Evolutionary conservation across 2,888 invertebrate species (phyloP), one percentile per base, ranked within the genome.

Genomic region (Pelosia muscerda): DNA sequence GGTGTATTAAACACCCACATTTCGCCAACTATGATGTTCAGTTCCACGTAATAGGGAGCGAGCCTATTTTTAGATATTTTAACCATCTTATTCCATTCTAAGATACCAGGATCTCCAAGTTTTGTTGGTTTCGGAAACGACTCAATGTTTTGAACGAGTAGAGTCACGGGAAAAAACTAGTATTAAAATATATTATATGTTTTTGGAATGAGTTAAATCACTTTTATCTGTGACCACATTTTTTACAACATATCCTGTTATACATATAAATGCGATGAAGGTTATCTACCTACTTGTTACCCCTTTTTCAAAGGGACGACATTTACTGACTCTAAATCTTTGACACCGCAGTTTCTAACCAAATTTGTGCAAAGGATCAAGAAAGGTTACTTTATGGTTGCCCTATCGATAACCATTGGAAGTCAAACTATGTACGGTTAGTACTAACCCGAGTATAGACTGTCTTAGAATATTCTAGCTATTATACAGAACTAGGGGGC

Each of bases 361-460:
- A 64, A 80, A 78, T 73, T 71, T 73, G 69, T 63, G 67, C 23
- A 55, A 75, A 69, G 61, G 73, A 68, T 77, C 66, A 28, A 31
- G 13, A 66, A 63, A 59, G 69, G 59, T 65, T 64, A 66, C 75
- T 81, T 81, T 81, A 83, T 84, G 81, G 85, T 76, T 64, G 71
- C 82, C 81, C 80, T 73, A 71, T 55, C 67, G 81, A 81, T 83
- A 81, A 81, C 80, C 77, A 65, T 59, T 65, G 67, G 69, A 74
- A 75, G 65, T 74, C 64, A 54, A 63, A 65, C 67, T 66, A n/a
- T n/a, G n/a, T n/a, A 63, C 56, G 71, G 78, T 74, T 76, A 67
- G 69, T 66, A 67, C 68, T 73, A 76, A 66, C 75, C 62, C 63
- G 70, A 65, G 73, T 72, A 66, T 66, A 63, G 66, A 72, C 59